These are phyloP conservation scores for Andrena praecox DNA, from an alignment of 2,888 invertebrate species.

Conservation along the genomic window DNA sequence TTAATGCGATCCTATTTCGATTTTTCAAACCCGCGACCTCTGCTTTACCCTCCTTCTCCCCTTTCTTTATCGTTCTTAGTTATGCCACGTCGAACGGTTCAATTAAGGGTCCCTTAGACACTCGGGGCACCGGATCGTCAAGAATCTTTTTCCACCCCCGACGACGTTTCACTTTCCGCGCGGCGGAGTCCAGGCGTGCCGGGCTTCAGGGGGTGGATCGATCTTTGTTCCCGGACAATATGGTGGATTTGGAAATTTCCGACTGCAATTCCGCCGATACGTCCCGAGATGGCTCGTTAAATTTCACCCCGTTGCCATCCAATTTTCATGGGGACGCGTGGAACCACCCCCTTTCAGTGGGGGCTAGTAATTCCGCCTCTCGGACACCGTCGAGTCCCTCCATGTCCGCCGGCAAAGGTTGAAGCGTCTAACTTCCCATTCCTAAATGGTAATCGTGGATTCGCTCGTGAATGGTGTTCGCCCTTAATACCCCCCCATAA, in stretches of 20 bases:
- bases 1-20: slow-evolving; percentile 46
- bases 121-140: not conserved
- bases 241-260: slow-evolving; percentile 13
- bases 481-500: slow-evolving; percentile 56
- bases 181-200: too few relatives aligned
- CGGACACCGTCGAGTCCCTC: slow-evolving; percentile 16
- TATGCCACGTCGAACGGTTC: not conserved
- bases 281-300: slow-evolving; percentile 35
- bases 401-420: slow-evolving; percentile 16
- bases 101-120: not conserved
- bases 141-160: not conserved
- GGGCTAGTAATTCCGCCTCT: slow-evolving; percentile 45
- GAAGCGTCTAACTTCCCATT: slow-evolving; percentile 54
- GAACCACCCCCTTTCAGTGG: slow-evolving; percentile 26
- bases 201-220: too few relatives aligned
- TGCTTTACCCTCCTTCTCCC: not conserved
- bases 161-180: too few relatives aligned
- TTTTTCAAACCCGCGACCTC: slow-evolving; percentile 31
- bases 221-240: not conserved
- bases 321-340: slow-evolving; percentile 44
- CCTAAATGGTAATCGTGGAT: slow-evolving; percentile 62
- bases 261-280: slow-evolving; percentile 20
- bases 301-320: slow-evolving; percentile 25
- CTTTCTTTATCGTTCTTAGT: not conserved
- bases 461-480: slow-evolving; percentile 54